Base-by-base conservation (phyloP, 2,113 vertebrate species). In the Rhynchomys soricoides region DNA sequence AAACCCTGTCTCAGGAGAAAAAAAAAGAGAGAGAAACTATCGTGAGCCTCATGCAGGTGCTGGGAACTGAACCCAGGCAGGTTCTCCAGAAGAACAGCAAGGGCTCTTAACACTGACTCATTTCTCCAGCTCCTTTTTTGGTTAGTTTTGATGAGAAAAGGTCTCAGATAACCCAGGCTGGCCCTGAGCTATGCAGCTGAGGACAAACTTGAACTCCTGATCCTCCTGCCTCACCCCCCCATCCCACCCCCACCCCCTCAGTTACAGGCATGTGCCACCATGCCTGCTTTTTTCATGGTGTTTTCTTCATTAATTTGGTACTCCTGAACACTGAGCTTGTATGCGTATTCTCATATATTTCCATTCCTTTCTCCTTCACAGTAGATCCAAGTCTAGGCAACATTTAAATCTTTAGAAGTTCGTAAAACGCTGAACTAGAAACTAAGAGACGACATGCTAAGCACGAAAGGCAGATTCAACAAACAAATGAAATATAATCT, bases 321-420 rank as follows among this genome's bases (percentile, higher is more conserved):
- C 77, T 86, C 81, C 92, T 92, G 71, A 96, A 68, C 81, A 78
- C 22, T 68, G 48, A 78, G 34, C 48, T 85, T 13, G 21, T 34
- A 31, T 19, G 16, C 85, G 45, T 66, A 9, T 52, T 59, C 81
- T 90, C 59, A 73, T 55, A n/a, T 86, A 59, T 34, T 93, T 94
- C 70, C 5, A 34, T 71, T 81, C 21, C 83, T n/a, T 93, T 87
- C 45, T 86, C 70, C 75, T 83, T 94, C 81, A 79, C 24, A 86
- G 59, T 15, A 50, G 7, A 93, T 17, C 90, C 3, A 74, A 31
- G 43, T 57, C 11, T 4, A 89, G 17, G n/a, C 22, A 90, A 66
- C 37, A 96, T 31, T 43, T 90, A 55, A 37, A 62, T 86, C 29
- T 92, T 78, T 26, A 34, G 50, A 11, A 59, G 43, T 57, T 87